Base-by-base conservation (phyloP, 2,888 invertebrate genomes). In the Alcis repandata region DNA sequence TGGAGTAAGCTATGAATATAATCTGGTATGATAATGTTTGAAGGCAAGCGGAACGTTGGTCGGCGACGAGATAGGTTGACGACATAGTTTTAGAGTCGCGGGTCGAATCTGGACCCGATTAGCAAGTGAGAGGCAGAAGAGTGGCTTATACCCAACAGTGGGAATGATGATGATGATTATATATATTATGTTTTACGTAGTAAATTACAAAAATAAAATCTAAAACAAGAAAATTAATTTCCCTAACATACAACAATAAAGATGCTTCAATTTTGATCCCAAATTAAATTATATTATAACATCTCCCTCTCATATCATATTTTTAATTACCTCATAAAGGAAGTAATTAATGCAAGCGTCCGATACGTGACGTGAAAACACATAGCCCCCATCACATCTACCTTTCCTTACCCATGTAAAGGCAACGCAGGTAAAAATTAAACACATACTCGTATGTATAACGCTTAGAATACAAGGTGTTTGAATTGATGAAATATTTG, bases 321-420 rank as follows among this genome's bases (percentile, higher is more conserved):
- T 57, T 66, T 66, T 57, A 59, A 61, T 59, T 49, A 63, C 46
- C 46, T 53, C 57, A 58, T 69, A 66, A 67, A 60, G 69, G 53
- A 53, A 56, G 68, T 67, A 64, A 70, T 64, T 66, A 65, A 69
- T 69, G 68, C 63, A 69, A 58, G 68, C 67, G 63, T 62, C 56
- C 62, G 36, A 68, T 56, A 70, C 70, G 72, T 72, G 72, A 69
- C 67, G 53, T 48, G 61, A 68, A 67, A 59, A 61, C 63, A 68
- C 45, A 57, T 56, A 27, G 19, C 59, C 36, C 22, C 17, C 9
- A 7, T 7, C 33, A 13, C 15, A 15, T 17, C 15, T 38, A 2
- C 19, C 9, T 22, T 13, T 17, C 32, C 32, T 22, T 49, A 53
- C 46, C 49, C 56, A 1, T 38, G 45, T 17, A 13, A 13, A n/a